These are phyloP conservation scores for Anguilla anguilla DNA, from an alignment of 2,797 vertebrate genomes.

Conservation along the genomic window DNA sequence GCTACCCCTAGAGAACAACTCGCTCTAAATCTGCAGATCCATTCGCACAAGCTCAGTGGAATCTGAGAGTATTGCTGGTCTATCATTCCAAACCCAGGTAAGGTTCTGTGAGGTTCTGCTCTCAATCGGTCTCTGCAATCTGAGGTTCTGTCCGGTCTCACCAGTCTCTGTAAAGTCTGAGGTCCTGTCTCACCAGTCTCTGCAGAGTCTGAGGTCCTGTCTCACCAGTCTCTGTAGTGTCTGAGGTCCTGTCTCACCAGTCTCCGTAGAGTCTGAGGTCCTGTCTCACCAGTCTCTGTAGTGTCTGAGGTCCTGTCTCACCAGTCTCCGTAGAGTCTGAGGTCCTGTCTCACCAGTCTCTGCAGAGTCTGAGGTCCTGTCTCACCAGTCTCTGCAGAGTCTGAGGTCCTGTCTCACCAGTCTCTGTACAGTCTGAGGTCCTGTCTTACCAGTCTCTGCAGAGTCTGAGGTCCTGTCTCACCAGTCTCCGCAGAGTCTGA, in stretches of 20 bases:
- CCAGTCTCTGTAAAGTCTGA: constrained; percentile 93
- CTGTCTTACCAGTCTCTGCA: too few species aligned
- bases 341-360: constrained; percentile 74
- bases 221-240: background rate
- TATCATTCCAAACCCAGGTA: background rate
- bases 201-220: background rate
- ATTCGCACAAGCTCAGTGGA: background rate
- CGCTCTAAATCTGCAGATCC: background rate
- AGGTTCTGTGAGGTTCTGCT: background rate
- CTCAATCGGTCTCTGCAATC: background rate
- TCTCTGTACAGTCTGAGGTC: too few species aligned
- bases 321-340: constrained; percentile 93
- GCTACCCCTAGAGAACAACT: background rate
- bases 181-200: constrained; percentile 73
- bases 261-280: constrained; percentile 95
- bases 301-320: constrained; percentile 54
- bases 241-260: constrained; percentile 66
- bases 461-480: too few species aligned
- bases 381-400: background rate
- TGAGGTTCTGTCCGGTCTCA: constrained; percentile 51
- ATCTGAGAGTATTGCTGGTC: background rate
- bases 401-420: too few species aligned
- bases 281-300: constrained; percentile 59
- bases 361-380: background rate
- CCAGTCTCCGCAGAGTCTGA: too few species aligned